Evolutionary conservation across 2,113 vertebrate species (phyloP).

Genomic region (Sialia sialis): DNA sequence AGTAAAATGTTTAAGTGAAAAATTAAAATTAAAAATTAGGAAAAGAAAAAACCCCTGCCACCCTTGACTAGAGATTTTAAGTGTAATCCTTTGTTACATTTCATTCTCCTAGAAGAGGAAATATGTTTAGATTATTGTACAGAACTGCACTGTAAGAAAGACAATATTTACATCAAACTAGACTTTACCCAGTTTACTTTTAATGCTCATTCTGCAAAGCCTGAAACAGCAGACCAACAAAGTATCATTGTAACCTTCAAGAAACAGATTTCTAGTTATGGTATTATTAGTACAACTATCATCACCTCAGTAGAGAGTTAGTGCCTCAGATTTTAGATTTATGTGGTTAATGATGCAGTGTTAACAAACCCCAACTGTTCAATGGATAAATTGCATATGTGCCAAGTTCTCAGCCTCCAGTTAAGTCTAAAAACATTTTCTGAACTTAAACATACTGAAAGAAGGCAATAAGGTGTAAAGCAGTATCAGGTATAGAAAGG

Average conservation of each 20-base stretch:
- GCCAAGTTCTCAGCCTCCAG: neutral
- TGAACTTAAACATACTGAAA: neutral
- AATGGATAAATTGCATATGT: neutral
- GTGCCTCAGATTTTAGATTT: neutral
- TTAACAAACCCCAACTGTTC: neutral
- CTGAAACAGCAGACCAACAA: neutral
- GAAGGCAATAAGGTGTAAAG: neutral
- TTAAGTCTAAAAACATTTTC: neutral
- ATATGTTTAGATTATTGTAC: neutral
- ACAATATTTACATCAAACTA: neutral
- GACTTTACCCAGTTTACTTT: neutral
- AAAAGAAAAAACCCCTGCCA: neutral
- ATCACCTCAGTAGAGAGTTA: neutral
- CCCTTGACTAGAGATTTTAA: neutral
- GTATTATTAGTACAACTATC: neutral
- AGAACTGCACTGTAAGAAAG: neutral
- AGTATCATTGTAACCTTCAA: neutral
- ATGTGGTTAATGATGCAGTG: accelerated
- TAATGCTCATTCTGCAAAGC: neutral
- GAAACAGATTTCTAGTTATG: neutral
- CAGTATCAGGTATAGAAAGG: neutral
- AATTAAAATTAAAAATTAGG: neutral
- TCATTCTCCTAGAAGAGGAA: neutral
- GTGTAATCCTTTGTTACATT: neutral
- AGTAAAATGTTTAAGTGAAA: neutral